A percentile compares a stretch with the other conserved stretches of the same genome.
Conservation (phyloP, 2,888 invertebrate species). For the Gymnoscelis rufifasciata region DNA sequence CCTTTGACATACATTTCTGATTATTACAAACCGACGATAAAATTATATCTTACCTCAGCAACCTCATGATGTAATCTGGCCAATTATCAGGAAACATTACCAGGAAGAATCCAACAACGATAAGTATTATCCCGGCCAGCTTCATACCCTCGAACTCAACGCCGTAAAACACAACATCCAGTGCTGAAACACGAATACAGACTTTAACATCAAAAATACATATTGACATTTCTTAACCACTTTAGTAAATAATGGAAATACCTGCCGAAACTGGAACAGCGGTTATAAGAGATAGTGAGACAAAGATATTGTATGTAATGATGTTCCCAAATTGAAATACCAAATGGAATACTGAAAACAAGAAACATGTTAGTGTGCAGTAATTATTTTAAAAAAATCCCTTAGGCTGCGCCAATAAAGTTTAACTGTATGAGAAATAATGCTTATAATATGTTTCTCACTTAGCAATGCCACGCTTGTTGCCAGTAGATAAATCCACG, state of each 20-base stretch:
- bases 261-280: constrained; percentile 97
- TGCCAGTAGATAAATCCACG: constrained; percentile 91
- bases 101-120: constrained; percentile 93
- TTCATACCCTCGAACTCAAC: constrained; percentile 96
- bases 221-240: neutral
- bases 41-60: constrained; percentile 83
- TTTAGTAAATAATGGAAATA: too few relatives aligned
- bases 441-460: too few relatives aligned
- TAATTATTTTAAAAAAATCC: too few relatives aligned
- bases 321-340: constrained; percentile 96
- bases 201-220: neutral
- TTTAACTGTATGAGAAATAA: too few relatives aligned
- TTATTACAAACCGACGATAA: too few relatives aligned
- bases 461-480: constrained; percentile 89
- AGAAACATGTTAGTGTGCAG: constrained; percentile 13
- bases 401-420: neutral
- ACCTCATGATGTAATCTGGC: constrained; percentile 95
- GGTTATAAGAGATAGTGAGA: constrained; percentile 94
- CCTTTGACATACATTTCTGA: too few relatives aligned
- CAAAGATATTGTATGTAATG: constrained; percentile 95
- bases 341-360: constrained; percentile 89
- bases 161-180: constrained; percentile 91
- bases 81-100: constrained; percentile 98
- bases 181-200: constrained; percentile 72
- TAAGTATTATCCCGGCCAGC: constrained; percentile 94